phyloP scores from a whole-genome alignment of 2,797 vertebrate genomes.

The Sebastes diaconus region DNA sequence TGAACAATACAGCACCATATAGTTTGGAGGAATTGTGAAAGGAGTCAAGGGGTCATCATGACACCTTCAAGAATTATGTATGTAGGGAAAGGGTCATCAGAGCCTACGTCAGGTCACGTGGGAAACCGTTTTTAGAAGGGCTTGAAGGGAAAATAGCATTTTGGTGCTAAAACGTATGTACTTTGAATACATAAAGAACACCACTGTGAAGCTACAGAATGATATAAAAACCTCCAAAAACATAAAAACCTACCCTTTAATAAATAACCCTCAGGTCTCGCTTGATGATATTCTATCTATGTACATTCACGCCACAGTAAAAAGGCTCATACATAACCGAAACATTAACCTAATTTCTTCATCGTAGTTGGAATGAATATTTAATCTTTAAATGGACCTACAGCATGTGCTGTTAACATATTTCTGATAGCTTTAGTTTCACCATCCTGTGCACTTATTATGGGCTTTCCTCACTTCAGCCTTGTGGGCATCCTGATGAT shows the following conservation, averaged over 20 bases:
- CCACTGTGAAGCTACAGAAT: too few relatives aligned
- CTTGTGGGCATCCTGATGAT: background rate
- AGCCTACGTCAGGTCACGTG: too few relatives aligned
- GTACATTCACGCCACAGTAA: background rate
- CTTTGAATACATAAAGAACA: too few relatives aligned
- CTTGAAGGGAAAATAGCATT: too few relatives aligned
- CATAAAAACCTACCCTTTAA: background rate
- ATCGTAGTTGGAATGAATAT: background rate
- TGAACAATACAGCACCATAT: background rate
- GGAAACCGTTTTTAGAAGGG: too few relatives aligned
- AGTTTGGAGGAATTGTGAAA: background rate
- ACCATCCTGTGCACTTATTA: background rate
- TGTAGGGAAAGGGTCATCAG: too few relatives aligned
- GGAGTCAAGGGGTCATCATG: background rate
- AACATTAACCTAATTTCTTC: background rate
- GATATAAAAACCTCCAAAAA: too few relatives aligned
- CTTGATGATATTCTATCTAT: background rate
- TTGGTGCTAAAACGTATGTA: too few relatives aligned
- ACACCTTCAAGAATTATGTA: too few relatives aligned
- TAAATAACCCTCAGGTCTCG: background rate
- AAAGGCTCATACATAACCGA: background rate
- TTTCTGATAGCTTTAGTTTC: background rate
- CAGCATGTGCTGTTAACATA: background rate
- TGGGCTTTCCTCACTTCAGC: background rate
- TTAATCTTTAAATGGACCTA: background rate